These are phyloP conservation scores for Apamea epomidion DNA, from an alignment of 2,888 invertebrate species.

Conservation along the genomic window DNA sequence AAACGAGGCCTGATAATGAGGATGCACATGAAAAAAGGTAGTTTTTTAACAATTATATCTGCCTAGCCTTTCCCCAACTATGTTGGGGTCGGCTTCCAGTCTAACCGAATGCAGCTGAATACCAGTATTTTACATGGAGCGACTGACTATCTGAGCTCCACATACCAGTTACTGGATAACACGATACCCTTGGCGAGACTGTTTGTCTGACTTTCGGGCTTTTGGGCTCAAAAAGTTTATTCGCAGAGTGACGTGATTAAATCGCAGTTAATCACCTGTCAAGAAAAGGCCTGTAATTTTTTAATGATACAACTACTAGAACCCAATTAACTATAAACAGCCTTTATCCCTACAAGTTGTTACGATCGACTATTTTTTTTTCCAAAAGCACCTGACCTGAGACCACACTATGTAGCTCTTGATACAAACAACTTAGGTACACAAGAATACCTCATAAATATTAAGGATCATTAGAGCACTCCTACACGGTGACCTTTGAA, in stretches of 20 bases:
- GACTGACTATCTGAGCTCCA: too few species aligned
- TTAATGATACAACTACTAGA: background rate
- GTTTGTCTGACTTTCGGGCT: background rate
- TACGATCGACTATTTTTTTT: constrained; percentile 18
- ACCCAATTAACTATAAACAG: constrained; percentile 11
- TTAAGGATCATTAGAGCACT: constrained; percentile 18
- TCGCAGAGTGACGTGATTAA: background rate
- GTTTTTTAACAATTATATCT: too few species aligned
- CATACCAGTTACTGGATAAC: background rate
- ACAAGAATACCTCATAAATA: constrained; percentile 47
- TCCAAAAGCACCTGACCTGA: background rate
- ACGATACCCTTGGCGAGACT: background rate
- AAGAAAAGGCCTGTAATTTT: background rate
- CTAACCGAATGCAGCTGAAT: too few species aligned
- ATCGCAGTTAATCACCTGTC: background rate
- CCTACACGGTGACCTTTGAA: constrained; percentile 36
- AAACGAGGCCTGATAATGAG: background rate
- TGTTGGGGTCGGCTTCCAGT: background rate
- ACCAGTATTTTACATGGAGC: too few species aligned
- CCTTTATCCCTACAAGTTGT: constrained; percentile 2
- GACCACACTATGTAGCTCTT: constrained; percentile 5
- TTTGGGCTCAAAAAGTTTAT: background rate
- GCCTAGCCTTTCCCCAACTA: too few species aligned
- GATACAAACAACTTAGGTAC: constrained; percentile 26
- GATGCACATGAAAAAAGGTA: background rate